Evolutionary conservation across 2,888 invertebrate genomes (phyloP), one percentile per base, ranked within the genome.

Genomic region (Drosophila suboccidentalis): DNA sequence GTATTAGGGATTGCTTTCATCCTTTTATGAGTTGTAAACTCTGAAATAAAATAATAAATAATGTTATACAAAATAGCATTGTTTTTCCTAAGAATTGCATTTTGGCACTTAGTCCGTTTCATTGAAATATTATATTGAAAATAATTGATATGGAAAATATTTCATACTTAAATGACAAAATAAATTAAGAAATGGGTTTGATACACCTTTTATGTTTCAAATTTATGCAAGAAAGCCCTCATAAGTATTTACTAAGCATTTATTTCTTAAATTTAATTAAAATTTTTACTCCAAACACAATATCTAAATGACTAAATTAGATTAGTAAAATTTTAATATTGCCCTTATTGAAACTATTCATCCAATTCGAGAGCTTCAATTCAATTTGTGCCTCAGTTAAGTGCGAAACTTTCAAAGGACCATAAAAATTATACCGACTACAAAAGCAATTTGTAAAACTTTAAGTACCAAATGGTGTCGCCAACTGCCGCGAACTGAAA

Each of bases 381-480:
- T 58, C 68, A 68, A 72, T 75, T 72, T 72, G 43, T 1, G 32
- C 17, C 46, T 51, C 50, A 15, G 34, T 49, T 49, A 41, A 57
- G 47, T 38, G 38, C 39, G 8, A 59, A 60, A 65, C 55, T 66
- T 57, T 44, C 26, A 53, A 58, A 53, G 53, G 22, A 36, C 44
- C 57, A 41, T 61, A 66, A 67, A 79, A 79, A 79, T 75, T 65
- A 79, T 75, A 65, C 51, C 63, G 47, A 39, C 54, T 65, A 57
- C 55, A 54, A 72, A 75, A 75, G 68, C 75, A 75, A 80, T 80
- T 80, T 76, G 66, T 57, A 50, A 76, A 63, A 63, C 51, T 79
- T 69, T 76, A 51, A 63, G 63, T 63, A 63, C 49, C 49, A 60
- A 76, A 73, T 79, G 66, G 64, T 76, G 80, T 80, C 70, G 73